Percentiles rank a stretch among this genome's conserved stretches.
Conservation (phyloP, 2,888 invertebrate genomes). For the Cheilosia grossa region DNA sequence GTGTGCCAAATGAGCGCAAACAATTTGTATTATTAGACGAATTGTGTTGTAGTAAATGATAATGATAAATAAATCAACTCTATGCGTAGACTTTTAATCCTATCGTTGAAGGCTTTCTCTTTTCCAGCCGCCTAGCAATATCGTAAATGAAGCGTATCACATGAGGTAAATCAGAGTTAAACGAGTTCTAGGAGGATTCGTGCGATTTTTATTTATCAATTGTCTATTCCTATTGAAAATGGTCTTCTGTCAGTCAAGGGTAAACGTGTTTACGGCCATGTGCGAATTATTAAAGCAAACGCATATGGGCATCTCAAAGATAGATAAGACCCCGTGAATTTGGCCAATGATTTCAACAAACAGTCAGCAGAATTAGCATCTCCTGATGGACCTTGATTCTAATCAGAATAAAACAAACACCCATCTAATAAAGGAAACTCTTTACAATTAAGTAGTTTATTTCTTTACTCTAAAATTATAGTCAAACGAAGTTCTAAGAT, state of each 20-base stretch:
- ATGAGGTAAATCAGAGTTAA: slow-evolving; percentile 30
- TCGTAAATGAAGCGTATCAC: not conserved
- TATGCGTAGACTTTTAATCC: slow-evolving; percentile 31
- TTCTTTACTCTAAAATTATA: slow-evolving; percentile 39
- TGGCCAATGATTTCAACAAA: too few relatives aligned
- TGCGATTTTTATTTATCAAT: slow-evolving; percentile 12
- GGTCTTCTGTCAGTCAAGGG: not conserved
- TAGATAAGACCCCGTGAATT: not conserved
- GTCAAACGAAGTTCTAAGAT: slow-evolving; percentile 36
- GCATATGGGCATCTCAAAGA: too few relatives aligned
- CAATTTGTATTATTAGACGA: slow-evolving; percentile 18
- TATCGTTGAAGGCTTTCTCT: slow-evolving; percentile 8
- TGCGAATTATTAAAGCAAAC: not conserved
- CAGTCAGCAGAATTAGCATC: too few relatives aligned
- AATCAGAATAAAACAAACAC: too few relatives aligned
- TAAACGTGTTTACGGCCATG: not conserved
- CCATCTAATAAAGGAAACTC: slow-evolving; percentile 7
- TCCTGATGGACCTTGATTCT: too few relatives aligned
- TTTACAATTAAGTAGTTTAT: slow-evolving; percentile 49
- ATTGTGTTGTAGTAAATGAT: slow-evolving; percentile 28
- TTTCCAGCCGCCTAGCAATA: too few relatives aligned
- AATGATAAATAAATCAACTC: slow-evolving; percentile 49
- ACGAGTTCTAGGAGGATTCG: slow-evolving; percentile 32
- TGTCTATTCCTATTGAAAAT: not conserved
- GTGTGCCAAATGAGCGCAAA: slow-evolving; percentile 51